Percentiles rank a stretch among this genome's conserved stretches.
Evolutionary conservation across 2,113 vertebrate genomes (phyloP).

Genomic region (Amia ocellicauda): DNA sequence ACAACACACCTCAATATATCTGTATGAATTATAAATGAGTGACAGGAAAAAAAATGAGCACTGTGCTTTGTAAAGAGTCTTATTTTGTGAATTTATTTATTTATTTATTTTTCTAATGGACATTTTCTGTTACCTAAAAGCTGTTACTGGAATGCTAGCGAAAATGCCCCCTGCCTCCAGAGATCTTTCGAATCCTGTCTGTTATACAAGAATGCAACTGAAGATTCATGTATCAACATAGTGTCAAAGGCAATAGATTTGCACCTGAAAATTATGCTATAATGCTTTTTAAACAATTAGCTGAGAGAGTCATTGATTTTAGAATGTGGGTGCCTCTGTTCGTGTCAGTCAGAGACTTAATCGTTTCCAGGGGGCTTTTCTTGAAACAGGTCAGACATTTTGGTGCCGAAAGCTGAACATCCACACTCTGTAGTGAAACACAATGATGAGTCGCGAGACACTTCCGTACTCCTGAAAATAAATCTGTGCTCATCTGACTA

Average conservation of each 20-base stretch:
- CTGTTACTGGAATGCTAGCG: conserved; percentile 23
- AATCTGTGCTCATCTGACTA: neutral
- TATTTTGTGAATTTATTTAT: conserved; percentile 44
- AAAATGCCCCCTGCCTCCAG: conserved; percentile 14
- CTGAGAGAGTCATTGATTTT: conserved; percentile 70
- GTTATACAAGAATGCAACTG: neutral
- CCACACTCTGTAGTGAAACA: conserved; percentile 61
- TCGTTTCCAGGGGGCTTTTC: conserved; percentile 67
- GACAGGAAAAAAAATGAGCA: conserved; percentile 27
- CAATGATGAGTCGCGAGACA: conserved; percentile 33
- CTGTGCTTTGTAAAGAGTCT: conserved; percentile 15
- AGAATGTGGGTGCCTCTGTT: conserved; percentile 49
- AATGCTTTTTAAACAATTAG: conserved; percentile 69
- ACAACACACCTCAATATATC: conserved; percentile 70
- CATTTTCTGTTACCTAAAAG: conserved; percentile 34
- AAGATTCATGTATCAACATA: conserved; percentile 22
- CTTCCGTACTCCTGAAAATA: neutral
- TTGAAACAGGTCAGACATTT: conserved; percentile 71
- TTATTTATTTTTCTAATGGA: conserved; percentile 50
- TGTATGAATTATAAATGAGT: conserved; percentile 83
- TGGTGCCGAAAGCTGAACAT: conserved; percentile 72
- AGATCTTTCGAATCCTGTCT: conserved; percentile 15
- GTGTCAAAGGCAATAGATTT: conserved; percentile 35
- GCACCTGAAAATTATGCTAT: conserved; percentile 45
- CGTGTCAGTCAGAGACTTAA: conserved; percentile 57